Conservation (phyloP, 2,113 vertebrate genomes). For the Leptodactylus fuscus region DNA sequence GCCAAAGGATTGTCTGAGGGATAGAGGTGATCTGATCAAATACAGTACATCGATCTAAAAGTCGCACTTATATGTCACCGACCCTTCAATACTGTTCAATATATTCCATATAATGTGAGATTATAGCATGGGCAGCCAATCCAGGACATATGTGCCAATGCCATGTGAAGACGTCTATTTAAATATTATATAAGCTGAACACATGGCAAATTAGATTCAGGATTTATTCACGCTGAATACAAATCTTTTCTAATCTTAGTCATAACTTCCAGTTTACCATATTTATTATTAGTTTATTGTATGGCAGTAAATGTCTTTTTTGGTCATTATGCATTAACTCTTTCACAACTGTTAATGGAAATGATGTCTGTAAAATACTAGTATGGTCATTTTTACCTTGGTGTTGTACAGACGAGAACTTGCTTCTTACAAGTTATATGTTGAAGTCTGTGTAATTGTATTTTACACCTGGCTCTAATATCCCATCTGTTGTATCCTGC, state of each 20-base stretch:
- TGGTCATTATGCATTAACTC: not conserved
- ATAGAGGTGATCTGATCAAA: too few species aligned
- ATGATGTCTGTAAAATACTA: too few species aligned
- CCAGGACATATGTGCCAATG: too few species aligned
- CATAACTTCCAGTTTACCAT: not conserved
- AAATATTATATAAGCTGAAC: not conserved
- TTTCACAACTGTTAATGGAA: not conserved
- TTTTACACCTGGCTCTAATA: slow-evolving; percentile 35
- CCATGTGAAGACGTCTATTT: not conserved
- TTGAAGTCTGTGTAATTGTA: not conserved
- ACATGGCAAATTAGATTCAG: slow-evolving; percentile 19
- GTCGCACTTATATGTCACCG: too few species aligned
- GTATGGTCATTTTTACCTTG: not conserved
- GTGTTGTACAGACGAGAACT: not conserved
- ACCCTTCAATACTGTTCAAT: too few species aligned
- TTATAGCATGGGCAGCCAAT: too few species aligned
- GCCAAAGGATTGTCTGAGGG: too few species aligned
- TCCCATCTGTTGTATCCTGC: slow-evolving; percentile 5
- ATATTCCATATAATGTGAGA: too few species aligned
- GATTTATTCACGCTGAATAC: not conserved
- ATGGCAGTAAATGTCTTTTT: not conserved
- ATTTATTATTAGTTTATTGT: not conserved
- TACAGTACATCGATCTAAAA: too few species aligned
- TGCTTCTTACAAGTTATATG: not conserved
- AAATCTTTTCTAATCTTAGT: slow-evolving; percentile 14